A percentile compares a stretch with the other conserved stretches of the same genome.
phyloP scores from a whole-genome alignment of 2,888 invertebrate genomes.

The Cosmia trapezina region DNA sequence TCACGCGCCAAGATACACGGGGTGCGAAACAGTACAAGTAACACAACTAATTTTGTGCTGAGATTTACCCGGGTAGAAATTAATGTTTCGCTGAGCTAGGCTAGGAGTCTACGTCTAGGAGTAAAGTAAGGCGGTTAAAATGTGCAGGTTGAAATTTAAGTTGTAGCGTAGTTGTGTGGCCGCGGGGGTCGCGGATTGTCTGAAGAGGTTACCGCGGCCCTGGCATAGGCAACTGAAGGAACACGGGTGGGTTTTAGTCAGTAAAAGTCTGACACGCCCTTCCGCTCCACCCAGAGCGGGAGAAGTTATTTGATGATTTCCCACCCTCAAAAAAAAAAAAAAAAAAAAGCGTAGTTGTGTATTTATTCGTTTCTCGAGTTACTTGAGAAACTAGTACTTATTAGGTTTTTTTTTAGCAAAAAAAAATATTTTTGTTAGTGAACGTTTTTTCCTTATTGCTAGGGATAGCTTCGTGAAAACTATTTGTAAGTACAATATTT shows the following conservation, averaged over 20 bases:
- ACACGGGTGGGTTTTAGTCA: too few relatives aligned
- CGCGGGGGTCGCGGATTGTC: too few relatives aligned
- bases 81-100: slow-evolving; percentile 24
- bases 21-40: slow-evolving; percentile 56
- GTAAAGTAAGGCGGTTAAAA: slow-evolving; percentile 14
- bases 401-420: background rate
- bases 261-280: too few relatives aligned
- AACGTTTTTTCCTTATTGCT: too few relatives aligned
- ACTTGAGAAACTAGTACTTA: background rate
- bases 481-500: background rate
- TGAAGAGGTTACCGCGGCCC: too few relatives aligned
- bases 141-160: background rate
- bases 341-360: too few relatives aligned
- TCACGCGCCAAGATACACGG: slow-evolving; percentile 64
- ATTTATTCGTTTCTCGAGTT: background rate
- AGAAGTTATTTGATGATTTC: too few relatives aligned
- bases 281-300: too few relatives aligned
- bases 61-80: slow-evolving; percentile 48
- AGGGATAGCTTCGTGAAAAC: too few relatives aligned
- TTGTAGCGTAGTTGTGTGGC: background rate
- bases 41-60: slow-evolving; percentile 50
- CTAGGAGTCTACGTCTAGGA: slow-evolving; percentile 7
- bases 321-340: too few relatives aligned
- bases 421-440: background rate
- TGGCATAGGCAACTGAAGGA: too few relatives aligned